Conservation (phyloP, 2,113 vertebrate species). For the Syrrhaptes paradoxus region DNA sequence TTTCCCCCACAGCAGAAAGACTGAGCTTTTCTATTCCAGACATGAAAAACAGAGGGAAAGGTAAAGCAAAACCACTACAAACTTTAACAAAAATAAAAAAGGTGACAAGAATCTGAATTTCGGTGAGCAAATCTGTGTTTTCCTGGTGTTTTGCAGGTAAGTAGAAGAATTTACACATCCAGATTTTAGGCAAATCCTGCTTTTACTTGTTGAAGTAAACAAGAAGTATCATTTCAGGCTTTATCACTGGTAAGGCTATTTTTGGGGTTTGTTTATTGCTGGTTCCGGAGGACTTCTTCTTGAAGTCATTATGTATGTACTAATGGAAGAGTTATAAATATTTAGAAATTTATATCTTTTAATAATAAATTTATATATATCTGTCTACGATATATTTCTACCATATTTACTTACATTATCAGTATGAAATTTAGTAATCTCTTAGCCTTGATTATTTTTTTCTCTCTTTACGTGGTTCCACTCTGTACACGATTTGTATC, state of each 20-base stretch:
- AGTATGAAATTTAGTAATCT: background rate
- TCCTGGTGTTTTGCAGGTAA: background rate
- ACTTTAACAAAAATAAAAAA: background rate
- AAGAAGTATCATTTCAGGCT: background rate
- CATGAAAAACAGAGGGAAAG: background rate
- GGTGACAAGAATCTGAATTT: background rate
- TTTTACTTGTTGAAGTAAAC: background rate
- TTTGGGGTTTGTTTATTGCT: background rate
- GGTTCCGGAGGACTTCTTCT: background rate
- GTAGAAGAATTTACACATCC: background rate
- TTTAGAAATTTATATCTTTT: background rate
- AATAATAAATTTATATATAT: background rate
- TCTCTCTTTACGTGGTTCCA: background rate
- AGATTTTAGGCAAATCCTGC: background rate
- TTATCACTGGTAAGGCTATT: background rate
- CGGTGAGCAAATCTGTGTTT: background rate
- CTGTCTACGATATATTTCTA: background rate
- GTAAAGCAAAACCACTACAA: background rate
- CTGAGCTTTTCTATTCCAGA: background rate
- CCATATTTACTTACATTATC: background rate
- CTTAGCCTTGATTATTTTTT: background rate
- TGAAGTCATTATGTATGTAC: background rate
- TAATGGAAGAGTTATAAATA: background rate
- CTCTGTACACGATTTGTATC: background rate
- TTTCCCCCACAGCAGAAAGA: background rate